Conservation (phyloP, 2,797 vertebrate genomes). For the Betta splendens region DNA sequence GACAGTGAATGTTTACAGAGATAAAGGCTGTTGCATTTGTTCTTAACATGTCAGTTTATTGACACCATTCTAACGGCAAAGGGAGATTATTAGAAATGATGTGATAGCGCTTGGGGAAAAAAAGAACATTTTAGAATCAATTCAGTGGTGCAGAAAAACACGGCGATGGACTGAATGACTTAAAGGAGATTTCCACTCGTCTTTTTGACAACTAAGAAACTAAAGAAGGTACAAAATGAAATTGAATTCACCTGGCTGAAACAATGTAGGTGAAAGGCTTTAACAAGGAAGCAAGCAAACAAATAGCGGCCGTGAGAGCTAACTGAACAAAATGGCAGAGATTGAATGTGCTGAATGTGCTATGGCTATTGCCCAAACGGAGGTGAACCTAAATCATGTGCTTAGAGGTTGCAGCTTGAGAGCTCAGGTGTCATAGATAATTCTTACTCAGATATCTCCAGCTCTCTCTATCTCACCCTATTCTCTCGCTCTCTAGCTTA, state of each 20-base stretch:
- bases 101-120: conserved; percentile 69
- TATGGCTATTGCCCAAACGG: conserved; percentile 60
- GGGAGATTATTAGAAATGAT: conserved; percentile 75
- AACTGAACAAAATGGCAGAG: conserved; percentile 49
- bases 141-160: conserved; percentile 74
- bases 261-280: conserved; percentile 56
- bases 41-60: conserved; percentile 80
- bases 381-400: conserved; percentile 75
- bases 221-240: conserved; percentile 50
- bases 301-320: conserved; percentile 52
- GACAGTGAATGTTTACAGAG: conserved; percentile 68
- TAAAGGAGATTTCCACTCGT: conserved; percentile 63
- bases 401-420: conserved; percentile 76
- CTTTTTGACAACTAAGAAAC: conserved; percentile 70
- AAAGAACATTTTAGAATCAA: conserved; percentile 61
- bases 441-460: conserved; percentile 77
- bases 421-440: conserved; percentile 80
- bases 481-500: conserved; percentile 69
- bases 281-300: conserved; percentile 63
- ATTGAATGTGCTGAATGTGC: conserved; percentile 74
- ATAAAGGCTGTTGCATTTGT: conserved; percentile 76
- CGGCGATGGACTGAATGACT: conserved; percentile 56
- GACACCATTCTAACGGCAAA: conserved; percentile 72
- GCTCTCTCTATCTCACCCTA: conserved; percentile 68
- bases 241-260: conserved; percentile 64